Conservation (phyloP, 2,113 vertebrate species). For the Guaruba guarouba region DNA sequence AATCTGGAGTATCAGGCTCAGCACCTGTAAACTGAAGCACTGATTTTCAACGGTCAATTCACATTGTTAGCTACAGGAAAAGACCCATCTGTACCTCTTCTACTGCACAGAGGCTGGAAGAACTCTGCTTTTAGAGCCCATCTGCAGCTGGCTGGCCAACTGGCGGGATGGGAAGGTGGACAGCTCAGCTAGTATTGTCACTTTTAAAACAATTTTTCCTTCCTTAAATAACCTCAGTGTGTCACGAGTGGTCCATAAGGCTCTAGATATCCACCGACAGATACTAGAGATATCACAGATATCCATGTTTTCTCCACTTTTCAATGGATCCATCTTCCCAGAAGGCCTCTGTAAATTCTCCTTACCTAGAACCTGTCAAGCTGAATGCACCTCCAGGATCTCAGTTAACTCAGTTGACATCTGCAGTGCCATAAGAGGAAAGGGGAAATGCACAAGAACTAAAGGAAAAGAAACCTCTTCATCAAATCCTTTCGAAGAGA, state of each 20-base stretch:
- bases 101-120: not conserved
- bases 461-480: not conserved
- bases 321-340: not conserved
- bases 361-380: not conserved
- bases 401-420: not conserved
- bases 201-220: not conserved
- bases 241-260: not conserved
- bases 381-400: not conserved
- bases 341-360: not conserved
- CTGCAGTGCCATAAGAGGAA: not conserved
- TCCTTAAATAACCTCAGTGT: not conserved
- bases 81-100: not conserved
- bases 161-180: not conserved
- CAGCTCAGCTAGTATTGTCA: not conserved
- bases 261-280: not conserved
- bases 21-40: not conserved
- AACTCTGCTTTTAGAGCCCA: not conserved
- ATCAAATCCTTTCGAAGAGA: not conserved
- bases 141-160: not conserved
- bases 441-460: not conserved
- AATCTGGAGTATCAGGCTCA: not conserved
- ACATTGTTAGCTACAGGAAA: not conserved
- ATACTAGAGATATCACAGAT: not conserved
- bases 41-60: not conserved
- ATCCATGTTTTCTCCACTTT: not conserved